These are phyloP conservation scores for Drosophila jambulina DNA, from an alignment of 1,140 invertebrate species.

Conservation along the genomic window DNA sequence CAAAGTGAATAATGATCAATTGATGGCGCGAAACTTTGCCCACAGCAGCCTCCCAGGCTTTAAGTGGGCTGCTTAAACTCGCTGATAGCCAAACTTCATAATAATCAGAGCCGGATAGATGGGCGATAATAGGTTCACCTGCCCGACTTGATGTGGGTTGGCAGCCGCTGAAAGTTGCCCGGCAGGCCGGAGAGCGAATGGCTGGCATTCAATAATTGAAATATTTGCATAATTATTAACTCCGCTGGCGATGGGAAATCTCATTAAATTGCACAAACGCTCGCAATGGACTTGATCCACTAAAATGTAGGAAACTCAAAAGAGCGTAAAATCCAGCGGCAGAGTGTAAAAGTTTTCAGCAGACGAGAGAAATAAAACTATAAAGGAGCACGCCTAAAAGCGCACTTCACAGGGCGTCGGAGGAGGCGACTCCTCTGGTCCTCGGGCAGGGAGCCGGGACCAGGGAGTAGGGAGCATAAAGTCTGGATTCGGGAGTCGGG, in stretches of 20 bases:
- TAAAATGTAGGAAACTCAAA: slow-evolving; percentile 18
- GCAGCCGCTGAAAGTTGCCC: slow-evolving; percentile 36
- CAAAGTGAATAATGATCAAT: slow-evolving; percentile 66
- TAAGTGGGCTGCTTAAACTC: slow-evolving; percentile 53
- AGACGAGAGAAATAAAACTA: slow-evolving; percentile 45
- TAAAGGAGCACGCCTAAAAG: slow-evolving; percentile 51
- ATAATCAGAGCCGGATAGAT: slow-evolving; percentile 64
- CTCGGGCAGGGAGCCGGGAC: slow-evolving; percentile 4
- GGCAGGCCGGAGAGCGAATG: slow-evolving; percentile 33
- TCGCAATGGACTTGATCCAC: slow-evolving; percentile 21
- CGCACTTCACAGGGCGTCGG: slow-evolving; percentile 36
- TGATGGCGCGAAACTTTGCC: slow-evolving; percentile 54
- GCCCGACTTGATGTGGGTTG: slow-evolving; percentile 43
- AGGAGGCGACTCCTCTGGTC: slow-evolving; percentile 17
- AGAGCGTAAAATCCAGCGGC: slow-evolving; percentile 23
- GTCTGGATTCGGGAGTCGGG: slow-evolving; percentile 35
- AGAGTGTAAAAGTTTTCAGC: slow-evolving; percentile 50
- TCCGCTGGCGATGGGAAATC: slow-evolving; percentile 54
- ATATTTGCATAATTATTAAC: slow-evolving; percentile 76
- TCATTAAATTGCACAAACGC: slow-evolving; percentile 59
- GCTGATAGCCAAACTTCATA: slow-evolving; percentile 61
- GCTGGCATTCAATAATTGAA: slow-evolving; percentile 59
- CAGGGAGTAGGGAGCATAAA: slow-evolving; percentile 12
- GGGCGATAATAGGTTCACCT: slow-evolving; percentile 67
- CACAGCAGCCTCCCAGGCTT: slow-evolving; percentile 26